Conservation (phyloP, 2,113 vertebrate genomes). For the Aptenodytes forsteri region DNA sequence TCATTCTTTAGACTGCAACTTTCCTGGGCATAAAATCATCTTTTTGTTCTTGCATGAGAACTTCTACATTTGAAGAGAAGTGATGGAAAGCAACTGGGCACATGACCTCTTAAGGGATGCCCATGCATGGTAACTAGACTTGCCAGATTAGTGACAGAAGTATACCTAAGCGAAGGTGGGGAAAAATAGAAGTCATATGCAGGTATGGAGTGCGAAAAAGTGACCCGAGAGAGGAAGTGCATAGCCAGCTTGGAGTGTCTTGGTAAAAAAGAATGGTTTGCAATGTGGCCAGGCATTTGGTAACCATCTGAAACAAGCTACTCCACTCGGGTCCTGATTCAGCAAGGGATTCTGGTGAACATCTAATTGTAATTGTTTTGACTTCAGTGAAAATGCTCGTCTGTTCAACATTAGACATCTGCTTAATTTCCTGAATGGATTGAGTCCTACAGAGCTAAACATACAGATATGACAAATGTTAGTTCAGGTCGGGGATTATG, state of each 20-base stretch:
- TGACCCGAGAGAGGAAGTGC: not conserved
- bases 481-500: constrained; percentile 4
- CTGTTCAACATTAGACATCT: not conserved
- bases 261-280: not conserved
- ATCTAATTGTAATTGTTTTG: not conserved
- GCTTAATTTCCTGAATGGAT: constrained; percentile 11
- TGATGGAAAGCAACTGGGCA: not conserved
- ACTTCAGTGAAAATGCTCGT: constrained; percentile 2
- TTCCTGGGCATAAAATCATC: not conserved
- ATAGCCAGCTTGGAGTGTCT: not conserved
- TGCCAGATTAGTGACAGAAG: not conserved
- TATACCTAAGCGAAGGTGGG: not conserved
- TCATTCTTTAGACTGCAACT: not conserved
- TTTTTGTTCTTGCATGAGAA: not conserved
- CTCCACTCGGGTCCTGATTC: not conserved
- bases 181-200: not conserved
- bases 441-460: not conserved
- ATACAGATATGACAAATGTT: not conserved
- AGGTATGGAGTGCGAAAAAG: not conserved
- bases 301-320: not conserved
- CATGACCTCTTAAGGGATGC: not conserved
- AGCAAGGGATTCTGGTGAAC: not conserved
- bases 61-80: not conserved
- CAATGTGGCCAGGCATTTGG: not conserved
- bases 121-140: not conserved